A percentile compares a stretch with the other conserved stretches of the same genome.
Conservation (phyloP, 2,797 vertebrate species). For the Artibeus lituratus region DNA sequence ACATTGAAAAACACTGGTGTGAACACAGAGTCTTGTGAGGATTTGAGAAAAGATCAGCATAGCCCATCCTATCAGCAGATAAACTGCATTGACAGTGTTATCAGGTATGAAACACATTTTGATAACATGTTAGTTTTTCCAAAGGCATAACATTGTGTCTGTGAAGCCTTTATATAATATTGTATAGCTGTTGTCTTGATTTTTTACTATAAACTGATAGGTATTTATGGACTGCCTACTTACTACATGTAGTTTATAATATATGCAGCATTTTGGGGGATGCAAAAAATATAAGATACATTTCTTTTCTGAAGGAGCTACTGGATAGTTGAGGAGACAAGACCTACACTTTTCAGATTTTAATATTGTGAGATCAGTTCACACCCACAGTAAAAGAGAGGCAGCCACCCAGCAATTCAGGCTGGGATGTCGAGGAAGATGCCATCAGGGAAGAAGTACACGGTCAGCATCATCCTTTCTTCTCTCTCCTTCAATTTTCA, state of each 20-base stretch:
- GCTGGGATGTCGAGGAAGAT: not conserved
- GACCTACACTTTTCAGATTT: not conserved
- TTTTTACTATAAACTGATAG: not conserved
- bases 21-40: slow-evolving; percentile 68
- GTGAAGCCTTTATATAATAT: not conserved
- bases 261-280: not conserved
- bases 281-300: not conserved
- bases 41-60: slow-evolving; percentile 80
- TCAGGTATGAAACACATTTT: slow-evolving; percentile 84
- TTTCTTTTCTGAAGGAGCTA: not conserved
- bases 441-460: not conserved
- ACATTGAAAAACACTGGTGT: slow-evolving; percentile 48
- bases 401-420: not conserved
- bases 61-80: slow-evolving; percentile 95
- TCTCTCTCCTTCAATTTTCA: not conserved
- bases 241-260: not conserved
- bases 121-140: not conserved
- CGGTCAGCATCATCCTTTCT: not conserved
- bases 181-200: not conserved
- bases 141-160: not conserved
- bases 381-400: too few relatives aligned
- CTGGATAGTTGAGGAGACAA: not conserved
- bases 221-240: not conserved
- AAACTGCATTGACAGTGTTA: slow-evolving; percentile 92
- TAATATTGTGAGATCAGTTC: not conserved